Percentiles rank a stretch among this genome's conserved stretches.
Evolutionary conservation across 1,140 invertebrate genomes (phyloP).

Genomic region (Drosophila seguyi): DNA sequence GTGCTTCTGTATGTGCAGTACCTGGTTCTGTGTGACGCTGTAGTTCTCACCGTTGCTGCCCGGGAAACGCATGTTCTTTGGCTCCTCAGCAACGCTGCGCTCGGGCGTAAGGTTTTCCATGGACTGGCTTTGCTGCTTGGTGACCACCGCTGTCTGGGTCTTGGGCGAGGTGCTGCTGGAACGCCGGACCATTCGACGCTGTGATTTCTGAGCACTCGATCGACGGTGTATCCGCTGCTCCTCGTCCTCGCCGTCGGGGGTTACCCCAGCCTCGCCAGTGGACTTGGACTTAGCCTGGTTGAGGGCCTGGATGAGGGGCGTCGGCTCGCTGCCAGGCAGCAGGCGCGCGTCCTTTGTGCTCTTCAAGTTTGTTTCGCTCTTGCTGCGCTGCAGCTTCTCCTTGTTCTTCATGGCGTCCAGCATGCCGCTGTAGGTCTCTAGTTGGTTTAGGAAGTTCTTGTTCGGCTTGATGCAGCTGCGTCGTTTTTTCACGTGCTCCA

Average conservation of each 20-base stretch:
- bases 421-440: conserved; percentile 98
- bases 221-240: conserved; percentile 73
- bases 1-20: conserved; percentile 90
- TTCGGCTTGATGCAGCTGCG: conserved; percentile 98
- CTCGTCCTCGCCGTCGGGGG: conserved; percentile 33
- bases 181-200: conserved; percentile 74
- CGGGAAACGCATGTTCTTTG: conserved; percentile 92
- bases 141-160: conserved; percentile 77
- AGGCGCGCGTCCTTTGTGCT: conserved; percentile 85
- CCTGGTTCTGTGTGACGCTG: conserved; percentile 95
- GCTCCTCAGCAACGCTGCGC: conserved; percentile 85
- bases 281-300: conserved; percentile 84
- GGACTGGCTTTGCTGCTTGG: conserved; percentile 86
- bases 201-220: conserved; percentile 60
- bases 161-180: conserved; percentile 83
- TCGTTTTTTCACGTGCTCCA: conserved; percentile 95
- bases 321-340: conserved; percentile 87
- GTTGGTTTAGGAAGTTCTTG: conserved; percentile 95
- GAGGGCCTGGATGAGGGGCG: conserved; percentile 87
- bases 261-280: conserved; percentile 28
- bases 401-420: conserved; percentile 98
- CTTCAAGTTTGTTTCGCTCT: conserved; percentile 96
- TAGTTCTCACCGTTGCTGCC: conserved; percentile 93
- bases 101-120: conserved; percentile 88
- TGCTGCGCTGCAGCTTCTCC: conserved; percentile 95